These are phyloP conservation scores for Drosophila azteca DNA, from an alignment of 1,140 invertebrate species.

Conservation along the genomic window DNA sequence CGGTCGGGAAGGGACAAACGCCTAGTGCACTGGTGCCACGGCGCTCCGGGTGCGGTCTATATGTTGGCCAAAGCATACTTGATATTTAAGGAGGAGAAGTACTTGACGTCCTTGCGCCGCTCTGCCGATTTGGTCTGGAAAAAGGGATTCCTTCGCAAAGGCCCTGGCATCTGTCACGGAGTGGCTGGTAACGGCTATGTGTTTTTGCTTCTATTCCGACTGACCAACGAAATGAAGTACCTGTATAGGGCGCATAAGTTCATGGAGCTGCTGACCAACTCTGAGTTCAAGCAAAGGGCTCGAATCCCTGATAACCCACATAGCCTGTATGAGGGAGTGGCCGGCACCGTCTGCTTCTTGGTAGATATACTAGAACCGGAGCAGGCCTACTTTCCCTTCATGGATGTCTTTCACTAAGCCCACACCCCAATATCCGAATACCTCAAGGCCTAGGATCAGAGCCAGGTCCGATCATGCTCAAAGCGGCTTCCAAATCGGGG, in stretches of 20 bases:
- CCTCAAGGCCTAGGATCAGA: too few species aligned
- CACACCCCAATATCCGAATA: too few species aligned
- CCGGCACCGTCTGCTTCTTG: conserved; percentile 93
- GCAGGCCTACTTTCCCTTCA: conserved; percentile 92
- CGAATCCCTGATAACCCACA: conserved; percentile 92
- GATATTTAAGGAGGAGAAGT: conserved; percentile 90
- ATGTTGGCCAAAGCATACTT: conserved; percentile 92
- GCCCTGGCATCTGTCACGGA: conserved; percentile 93
- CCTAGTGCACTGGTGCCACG: conserved; percentile 95
- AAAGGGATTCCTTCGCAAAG: conserved; percentile 91
- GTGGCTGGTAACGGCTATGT: conserved; percentile 94
- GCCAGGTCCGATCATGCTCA: conserved; percentile 6
- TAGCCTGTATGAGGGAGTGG: conserved; percentile 93
- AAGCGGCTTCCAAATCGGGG: conserved; percentile 42
- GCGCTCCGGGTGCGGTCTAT: conserved; percentile 92
- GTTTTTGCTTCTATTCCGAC: conserved; percentile 90
- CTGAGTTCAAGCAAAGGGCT: conserved; percentile 88
- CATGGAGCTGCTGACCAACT: conserved; percentile 89
- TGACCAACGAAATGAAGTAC: conserved; percentile 89
- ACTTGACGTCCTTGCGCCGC: conserved; percentile 88
- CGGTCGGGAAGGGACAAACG: conserved; percentile 84
- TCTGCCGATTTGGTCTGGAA: conserved; percentile 91
- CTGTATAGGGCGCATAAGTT: conserved; percentile 90
- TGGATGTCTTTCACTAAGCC: conserved; percentile 88
- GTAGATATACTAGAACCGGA: conserved; percentile 90